Conservation (phyloP, 23 tunicate species). For the Botrylloides violaceus region DNA sequence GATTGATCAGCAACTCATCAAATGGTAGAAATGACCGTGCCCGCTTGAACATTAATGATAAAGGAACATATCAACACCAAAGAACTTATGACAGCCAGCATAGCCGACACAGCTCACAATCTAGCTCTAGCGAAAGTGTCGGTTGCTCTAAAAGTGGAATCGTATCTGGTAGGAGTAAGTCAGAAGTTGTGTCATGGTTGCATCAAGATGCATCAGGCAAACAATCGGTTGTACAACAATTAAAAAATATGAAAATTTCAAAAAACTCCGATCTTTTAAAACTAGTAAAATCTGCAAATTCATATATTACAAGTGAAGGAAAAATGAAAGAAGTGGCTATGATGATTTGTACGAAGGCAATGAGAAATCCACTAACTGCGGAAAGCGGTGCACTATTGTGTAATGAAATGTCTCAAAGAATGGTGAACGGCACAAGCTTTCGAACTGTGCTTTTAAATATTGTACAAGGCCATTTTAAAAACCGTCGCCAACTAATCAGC, state of each 20-base stretch:
- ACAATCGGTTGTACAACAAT: not conserved
- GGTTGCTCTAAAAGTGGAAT: not conserved
- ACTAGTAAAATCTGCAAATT: not conserved
- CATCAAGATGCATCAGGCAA: constrained; percentile 1
- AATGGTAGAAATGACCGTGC: no score
- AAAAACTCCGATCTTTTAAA: not conserved
- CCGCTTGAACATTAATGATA: no score
- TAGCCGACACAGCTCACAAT: constrained; percentile 13
- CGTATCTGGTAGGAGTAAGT: constrained; percentile 10
- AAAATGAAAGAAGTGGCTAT: constrained; percentile 8
- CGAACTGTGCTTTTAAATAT: constrained; percentile 16
- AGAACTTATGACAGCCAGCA: not conserved
- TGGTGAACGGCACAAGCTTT: constrained; percentile 3
- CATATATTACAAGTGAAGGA: not conserved
- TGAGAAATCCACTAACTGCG: not conserved
- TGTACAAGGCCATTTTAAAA: constrained; percentile 19
- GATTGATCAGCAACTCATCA: no score
- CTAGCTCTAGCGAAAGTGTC: constrained; percentile 4
- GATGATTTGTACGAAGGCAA: constrained; percentile 11
- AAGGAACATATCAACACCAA: no score
- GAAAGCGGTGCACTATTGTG: constrained; percentile 11
- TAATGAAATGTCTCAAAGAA: constrained; percentile 4
- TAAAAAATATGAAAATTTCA: constrained; percentile 10
- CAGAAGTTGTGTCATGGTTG: constrained; percentile 13
- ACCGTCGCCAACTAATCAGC: not conserved